Base-by-base conservation (phyloP, 2,113 vertebrate genomes). In the Phyllostomus hastatus region DNA sequence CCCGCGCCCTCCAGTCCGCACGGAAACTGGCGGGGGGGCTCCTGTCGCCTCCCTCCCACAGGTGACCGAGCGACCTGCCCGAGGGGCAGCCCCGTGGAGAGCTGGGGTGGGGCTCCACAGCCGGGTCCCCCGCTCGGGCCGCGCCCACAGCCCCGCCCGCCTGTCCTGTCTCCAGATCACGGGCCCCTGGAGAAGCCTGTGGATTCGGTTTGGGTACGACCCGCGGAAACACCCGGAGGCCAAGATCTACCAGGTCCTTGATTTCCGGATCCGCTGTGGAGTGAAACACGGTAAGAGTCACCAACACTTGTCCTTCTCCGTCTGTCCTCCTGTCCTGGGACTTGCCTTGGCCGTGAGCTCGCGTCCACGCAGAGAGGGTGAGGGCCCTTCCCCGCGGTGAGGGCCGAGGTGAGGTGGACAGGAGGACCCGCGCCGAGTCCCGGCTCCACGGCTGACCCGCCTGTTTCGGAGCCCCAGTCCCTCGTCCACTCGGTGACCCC, bases 171-270 rank as follows among this genome's bases (percentile, higher is more conserved):
- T 97, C 14, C 90, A 99, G 99, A 98, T 99, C 94, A 99, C 99
- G 1, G 99, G 99, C 9, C 99, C 99, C 1, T 99, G 99, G 99
- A 99, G 99, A 95, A 99, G 99, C 97, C 98, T 99, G 61, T 99
- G 99, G 99, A 99, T 99, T 82, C 98, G 98, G 84, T 99, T 99
- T 67, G 99, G 99, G 33, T 99, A 99, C 6, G 99, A 99, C 97
- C 99, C 99, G 69, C 98, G 99, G 6, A 99, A 99, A 97, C 97
- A 92, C 41, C 88, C 98, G 0, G 99, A 99, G 15, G 98, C 99
- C 95, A 99, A 99, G 97, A 99, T 99, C 85, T 99, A 99, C 92
- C 99, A 99, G 98, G 98, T 99, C 10, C 98, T 99, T 94, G 99
- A 99, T 97, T 99, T 99, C 98, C 98, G 99, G 98, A 99, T 99